Evolutionary conservation across 2,888 invertebrate genomes (phyloP), one percentile per base, ranked within the genome.

Genomic region (Adelphocoris suturalis): DNA sequence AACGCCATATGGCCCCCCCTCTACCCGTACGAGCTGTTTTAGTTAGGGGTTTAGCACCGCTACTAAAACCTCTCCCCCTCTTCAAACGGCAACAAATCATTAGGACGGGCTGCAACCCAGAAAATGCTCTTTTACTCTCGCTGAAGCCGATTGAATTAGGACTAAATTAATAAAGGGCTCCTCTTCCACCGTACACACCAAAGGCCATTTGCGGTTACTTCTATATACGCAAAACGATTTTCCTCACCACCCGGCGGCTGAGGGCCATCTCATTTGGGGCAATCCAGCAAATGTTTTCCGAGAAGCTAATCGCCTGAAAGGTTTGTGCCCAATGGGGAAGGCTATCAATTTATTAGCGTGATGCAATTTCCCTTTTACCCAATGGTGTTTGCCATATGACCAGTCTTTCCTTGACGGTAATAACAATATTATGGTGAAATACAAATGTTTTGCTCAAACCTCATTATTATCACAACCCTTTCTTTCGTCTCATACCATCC

Each of bases 61-160:
- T 16, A 80, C n/a, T 47, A 80, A 48, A 48, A 23, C 27, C 52
- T 48, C 12, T 14, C 46, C 11, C 48, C 82, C 61, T 37, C 37
- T 85, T 85, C 55, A 85, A 85, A 85, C 19, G 46, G 57, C 85
- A n/a, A 85, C 85, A 85, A 85, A 85, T 85, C 85, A 85, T 85
- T 85, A 52, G 85, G 28, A 55, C 27, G 28, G 46, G 28, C 47
- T 55, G 27, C 23, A 48, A 27, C 68, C 28, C 55, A 27, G 82
- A 23, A 82, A 48, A 52, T 47, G 27, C 82, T 46, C 82, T 37
- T 57, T 57, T 52, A 57, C 57, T 85, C 57, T 27, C 85, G 61
- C 57, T 85, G 85, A 85, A 85, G 23, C 85, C 85, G 85, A 85
- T 85, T 85, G 85, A 85, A 85, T 85, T 85, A 57, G 37, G 85